Evolutionary conservation across 2,797 vertebrate species (phyloP), one percentile per base, ranked within the genome.

Genomic region (Lindbergichthys nudifrons): DNA sequence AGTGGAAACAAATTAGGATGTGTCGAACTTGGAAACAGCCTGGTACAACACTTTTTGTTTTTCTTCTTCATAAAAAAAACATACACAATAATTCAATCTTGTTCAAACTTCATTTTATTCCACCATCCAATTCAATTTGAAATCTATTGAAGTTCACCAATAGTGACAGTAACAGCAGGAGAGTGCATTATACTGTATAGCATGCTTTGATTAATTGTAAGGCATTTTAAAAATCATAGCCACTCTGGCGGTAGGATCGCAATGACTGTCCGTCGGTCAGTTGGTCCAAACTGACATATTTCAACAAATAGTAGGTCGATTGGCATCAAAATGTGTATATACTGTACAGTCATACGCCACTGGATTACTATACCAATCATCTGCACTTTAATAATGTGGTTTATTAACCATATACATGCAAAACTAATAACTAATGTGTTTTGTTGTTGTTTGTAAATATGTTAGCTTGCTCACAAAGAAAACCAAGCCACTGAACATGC

Each of bases 51-150:
- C n/a, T 53, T 3, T 3, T 32, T 41, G 18, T 56, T 39, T 56
- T 26, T 10, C 41, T 56, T 48, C 52, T 50, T 52, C 9, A 7
- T 30, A 30, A 57, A 5, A 50, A 26, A 26, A 26, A n/a, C 43
- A 42, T 4, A 48, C 12, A 14, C 13, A 15, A 16, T 0, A 65
- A 21, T 56, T 0, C 18, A n/a, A 47, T 48, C 8, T 47, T 52
- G 13, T 32, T 42, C 32, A 48, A 26, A 62, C 10, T 6, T 62
- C 36, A 32, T 58, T 73, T 48, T 18, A 51, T 51, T 65, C 36
- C 53, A 32, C 18, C 3, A 26, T 48, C 14, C 21, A 57, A 2
- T 23, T 19, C 16, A 30, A 41, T 42, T 21, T 56, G 30, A 32
- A 41, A 6, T 42, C 52, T 30, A 53, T 51, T 32, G 5, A 0